Evolutionary conservation across 2,888 invertebrate genomes (phyloP), one percentile per base, ranked within the genome.

Genomic region (Protophormia terraenovae): DNA sequence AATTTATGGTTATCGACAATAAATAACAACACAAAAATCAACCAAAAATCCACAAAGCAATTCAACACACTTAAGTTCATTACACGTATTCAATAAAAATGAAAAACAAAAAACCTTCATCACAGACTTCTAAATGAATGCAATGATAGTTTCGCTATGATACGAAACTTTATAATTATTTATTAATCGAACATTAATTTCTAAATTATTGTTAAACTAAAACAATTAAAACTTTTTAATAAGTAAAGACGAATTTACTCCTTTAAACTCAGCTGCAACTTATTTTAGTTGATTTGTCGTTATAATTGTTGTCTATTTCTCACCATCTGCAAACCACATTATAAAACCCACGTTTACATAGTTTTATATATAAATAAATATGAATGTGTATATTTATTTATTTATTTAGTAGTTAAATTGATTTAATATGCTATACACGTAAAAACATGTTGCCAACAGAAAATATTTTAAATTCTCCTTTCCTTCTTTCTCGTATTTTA

Each of bases 31-130:
- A 35, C 19, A 41, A 58, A 80, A 76, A 50, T 69, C 55, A 58
- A 67, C 29, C 60, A 35, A 78, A 55, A 58, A 38, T 2, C 55
- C 60, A 32, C n/a, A 75, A 76, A 66, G 55, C 8, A n/a, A 53
- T 22, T 62, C 41, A 81, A 24, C 71, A 32, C 16, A 27, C 10
- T 29, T n/a, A 69, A 85, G 81, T 78, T 81, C 77, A 84, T 85
- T 78, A 85, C 84, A 85, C 84, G 84, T 69, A 27, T 73, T 85
- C 82, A 84, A 81, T 84, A 84, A 78, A 77, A 60, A 66, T 35
- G 4, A 64, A n/a, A n/a, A n/a, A n/a, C n/a, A n/a, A n/a, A n/a
- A n/a, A n/a, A 22, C 38, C 55, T 71, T 27, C 22, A 3, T 5
- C 10, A 16, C 67, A 73, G 53, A 35, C 19, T 38, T 64, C 14